Percentiles rank a stretch among this genome's conserved stretches.
These are phyloP conservation scores for Ceratitis capitata DNA, from an alignment of 1,140 invertebrate genomes.

Conservation along the genomic window DNA sequence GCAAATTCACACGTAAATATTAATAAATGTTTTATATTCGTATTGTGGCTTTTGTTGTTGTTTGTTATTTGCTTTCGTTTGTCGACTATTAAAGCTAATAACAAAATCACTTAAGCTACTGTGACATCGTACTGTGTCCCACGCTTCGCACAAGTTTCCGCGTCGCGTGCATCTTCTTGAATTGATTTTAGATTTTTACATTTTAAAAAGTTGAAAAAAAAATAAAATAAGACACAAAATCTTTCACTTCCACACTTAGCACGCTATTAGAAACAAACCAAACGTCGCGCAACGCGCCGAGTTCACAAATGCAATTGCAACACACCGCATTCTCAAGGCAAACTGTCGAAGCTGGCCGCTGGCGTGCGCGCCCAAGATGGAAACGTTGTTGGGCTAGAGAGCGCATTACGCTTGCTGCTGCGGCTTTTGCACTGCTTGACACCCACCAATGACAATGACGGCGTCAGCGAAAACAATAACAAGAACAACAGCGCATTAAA, in stretches of 20 bases:
- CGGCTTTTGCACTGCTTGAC: slow-evolving; percentile 54
- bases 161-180: neutral
- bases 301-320: slow-evolving; percentile 10
- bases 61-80: neutral
- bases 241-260: neutral
- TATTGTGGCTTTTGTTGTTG: neutral
- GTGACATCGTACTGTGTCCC: neutral
- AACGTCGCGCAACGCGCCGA: neutral
- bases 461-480: slow-evolving; percentile 42
- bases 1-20: neutral
- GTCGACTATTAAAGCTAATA: neutral
- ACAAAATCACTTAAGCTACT: neutral
- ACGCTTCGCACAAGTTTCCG: neutral
- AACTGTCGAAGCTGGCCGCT: neutral
- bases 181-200: neutral
- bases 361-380: slow-evolving; percentile 45
- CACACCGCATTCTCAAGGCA: neutral
- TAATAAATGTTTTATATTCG: neutral
- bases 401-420: slow-evolving; percentile 56
- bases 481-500: neutral
- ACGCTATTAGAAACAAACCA: neutral
- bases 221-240: no score
- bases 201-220: neutral
- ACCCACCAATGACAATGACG: slow-evolving; percentile 57
- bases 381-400: slow-evolving; percentile 48